Base-by-base conservation (phyloP, 2,888 invertebrate species). In the Chrysina gloriosa region DNA sequence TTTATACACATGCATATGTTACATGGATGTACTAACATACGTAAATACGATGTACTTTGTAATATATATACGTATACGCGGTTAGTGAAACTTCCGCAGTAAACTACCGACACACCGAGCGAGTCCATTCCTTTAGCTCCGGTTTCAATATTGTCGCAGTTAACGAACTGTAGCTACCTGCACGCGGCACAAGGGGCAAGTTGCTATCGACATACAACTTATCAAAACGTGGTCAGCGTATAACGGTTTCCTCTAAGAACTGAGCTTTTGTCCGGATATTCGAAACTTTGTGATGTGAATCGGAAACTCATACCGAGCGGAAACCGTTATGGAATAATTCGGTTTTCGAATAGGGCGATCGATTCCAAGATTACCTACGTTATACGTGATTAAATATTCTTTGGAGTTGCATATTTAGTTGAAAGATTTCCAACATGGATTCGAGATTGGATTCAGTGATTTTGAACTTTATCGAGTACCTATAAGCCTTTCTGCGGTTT, bases 171-270 rank as follows among this genome's bases (percentile, higher is more conserved):
- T 48, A 4, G 19, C 14, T 39, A 52, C 47, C 29, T 63, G 45
- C 48, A 5, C 11, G 48, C 6, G 23, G 52, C 65, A 23, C 9
- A 9, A 2, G 25, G 36, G 6, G 36, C 27, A 52, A 52, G 23
- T 52, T 34, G 14, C 39, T 27, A 52, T 50, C 65, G 36, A 52
- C 52, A 65, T 65, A 19, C 52, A 65, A 65, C 65, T 65, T 65
- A 52, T 52, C 65, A 42, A 39, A 65, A 52, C 52, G 29, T 34
- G 52, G 52, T 31, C 19, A 52, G 19, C 52, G 14, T 31, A 16
- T 39, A 19, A 31, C 52, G 31, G 3, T 34, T 34, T 25, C 16
- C 6, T n/a, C 14, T 50, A 50, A 27, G n/a, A 27, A 50, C 27
- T n/a, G 29, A 14, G 6, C 14, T 29, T 50, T 27, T 52, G 52